Base-by-base conservation (phyloP, 1,140 invertebrate species). In the Cyclina sinensis region DNA sequence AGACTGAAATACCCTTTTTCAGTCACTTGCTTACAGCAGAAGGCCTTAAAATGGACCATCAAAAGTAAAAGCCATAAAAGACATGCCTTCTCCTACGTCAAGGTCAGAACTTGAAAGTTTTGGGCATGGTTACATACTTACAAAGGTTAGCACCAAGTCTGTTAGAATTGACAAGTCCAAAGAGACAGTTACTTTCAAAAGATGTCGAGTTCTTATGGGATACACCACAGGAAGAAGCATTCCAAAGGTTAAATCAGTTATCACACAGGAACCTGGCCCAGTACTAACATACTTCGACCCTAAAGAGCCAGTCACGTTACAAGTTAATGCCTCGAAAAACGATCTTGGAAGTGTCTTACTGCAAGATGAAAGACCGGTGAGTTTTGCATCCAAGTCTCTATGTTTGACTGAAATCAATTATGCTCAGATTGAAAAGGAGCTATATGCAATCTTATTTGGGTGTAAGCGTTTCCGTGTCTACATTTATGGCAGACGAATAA, bases 361-460 rank as follows among this genome's bases (percentile, higher is more conserved):
- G n/a, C 51, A 81, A 30, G 32, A 59, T 18, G 78, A 81, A 16
- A 81, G n/a, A 39, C 78, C 78, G 21, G 37, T 81, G 30, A 37
- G 24, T 59, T 81, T 59, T 39, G 78, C 78, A 35, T 81, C 78
- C 30, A 81, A 95, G 35, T 90, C 94, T 12, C 89, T 96, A 18
- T 95, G 94, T 11, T 11, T 83, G 18, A 92, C 93, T 51, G 95
- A 96, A 91, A 32, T 89, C 43, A 95, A 95, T 54, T 96, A 96
- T 86, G 94, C 93, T n/a, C 95, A 96, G 89, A 94, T 96, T 0
- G 96, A 96, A 90, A 82, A 94, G 91, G 96, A 97, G 94, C 92
- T 95, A 5, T 91, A 96, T 0, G 95, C 96, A 3, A 95, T 96
- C 57, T 92, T 96, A 3, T 85, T 96, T 2, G 93, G 93, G 9